Evolutionary conservation across 2,888 invertebrate species (phyloP).

Genomic region (Temnothorax rugatulus): DNA sequence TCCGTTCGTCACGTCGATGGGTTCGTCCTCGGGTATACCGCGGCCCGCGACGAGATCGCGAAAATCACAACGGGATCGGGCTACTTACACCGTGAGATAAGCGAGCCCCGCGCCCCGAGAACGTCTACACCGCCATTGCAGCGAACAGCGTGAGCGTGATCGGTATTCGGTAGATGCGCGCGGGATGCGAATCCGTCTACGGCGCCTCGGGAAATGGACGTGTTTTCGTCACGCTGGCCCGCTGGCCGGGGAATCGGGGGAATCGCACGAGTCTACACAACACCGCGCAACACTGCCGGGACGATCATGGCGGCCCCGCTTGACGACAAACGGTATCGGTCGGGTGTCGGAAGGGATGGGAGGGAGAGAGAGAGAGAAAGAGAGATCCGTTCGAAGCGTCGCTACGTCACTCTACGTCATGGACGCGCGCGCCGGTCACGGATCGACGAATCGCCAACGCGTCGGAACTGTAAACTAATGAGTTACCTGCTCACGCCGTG

Average conservation of each 20-base stretch:
- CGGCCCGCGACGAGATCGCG: neutral
- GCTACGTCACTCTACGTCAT: too few relatives aligned
- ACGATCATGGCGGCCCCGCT: slow-evolving; percentile 51
- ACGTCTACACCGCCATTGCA: slow-evolving; percentile 79
- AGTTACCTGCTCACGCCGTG: neutral
- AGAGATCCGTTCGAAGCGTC: neutral
- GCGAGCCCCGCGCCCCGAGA: slow-evolving; percentile 67
- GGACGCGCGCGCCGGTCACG: neutral
- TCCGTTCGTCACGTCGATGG: neutral
- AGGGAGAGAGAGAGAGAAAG: neutral
- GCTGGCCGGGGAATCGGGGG: slow-evolving; percentile 7
- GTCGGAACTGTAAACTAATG: neutral
- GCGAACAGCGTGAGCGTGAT: slow-evolving; percentile 81
- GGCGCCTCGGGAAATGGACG: slow-evolving; percentile 67
- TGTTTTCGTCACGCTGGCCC: slow-evolving; percentile 56
- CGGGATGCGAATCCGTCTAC: slow-evolving; percentile 66
- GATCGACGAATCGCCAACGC: neutral
- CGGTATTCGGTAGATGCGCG: slow-evolving; percentile 78
- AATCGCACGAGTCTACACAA: slow-evolving; percentile 23
- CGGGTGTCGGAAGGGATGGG: too few relatives aligned
- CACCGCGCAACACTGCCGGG: slow-evolving; percentile 1
- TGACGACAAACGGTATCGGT: slow-evolving; percentile 46
- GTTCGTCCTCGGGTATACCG: neutral
- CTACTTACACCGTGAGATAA: slow-evolving; percentile 71
- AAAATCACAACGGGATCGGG: slow-evolving; percentile 46